phyloP scores from a whole-genome alignment of 2,888 invertebrate species.

The Cantharis nigra region DNA sequence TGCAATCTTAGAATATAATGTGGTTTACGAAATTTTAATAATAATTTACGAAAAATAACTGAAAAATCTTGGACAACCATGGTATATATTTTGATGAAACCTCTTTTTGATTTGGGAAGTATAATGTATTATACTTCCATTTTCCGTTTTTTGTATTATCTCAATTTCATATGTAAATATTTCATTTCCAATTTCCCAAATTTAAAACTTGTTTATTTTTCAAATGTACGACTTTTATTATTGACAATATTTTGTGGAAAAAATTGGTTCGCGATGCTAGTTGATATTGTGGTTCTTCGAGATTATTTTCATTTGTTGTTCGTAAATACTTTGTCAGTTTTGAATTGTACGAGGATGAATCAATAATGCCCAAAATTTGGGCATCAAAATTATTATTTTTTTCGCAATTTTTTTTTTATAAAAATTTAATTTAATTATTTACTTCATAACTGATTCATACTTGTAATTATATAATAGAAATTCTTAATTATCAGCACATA shows the following conservation, averaged over 20 bases:
- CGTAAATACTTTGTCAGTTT: background rate
- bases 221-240: background rate
- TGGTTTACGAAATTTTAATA: background rate
- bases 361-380: background rate
- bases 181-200: background rate
- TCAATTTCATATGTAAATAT: background rate
- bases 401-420: no score
- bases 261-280: background rate
- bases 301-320: background rate
- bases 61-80: background rate
- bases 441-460: background rate
- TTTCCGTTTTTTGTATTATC: background rate
- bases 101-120: background rate
- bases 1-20: background rate
- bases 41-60: no score
- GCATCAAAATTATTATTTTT: background rate
- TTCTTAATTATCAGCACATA: background rate
- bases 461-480: background rate
- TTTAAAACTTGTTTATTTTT: background rate
- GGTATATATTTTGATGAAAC: background rate
- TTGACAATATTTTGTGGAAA: background rate
- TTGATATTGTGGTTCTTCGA: background rate
- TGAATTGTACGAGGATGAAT: background rate
- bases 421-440: background rate
- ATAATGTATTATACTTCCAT: background rate